These are phyloP conservation scores for Nemoura dubitans DNA, from an alignment of 2,888 invertebrate species.

Conservation along the genomic window DNA sequence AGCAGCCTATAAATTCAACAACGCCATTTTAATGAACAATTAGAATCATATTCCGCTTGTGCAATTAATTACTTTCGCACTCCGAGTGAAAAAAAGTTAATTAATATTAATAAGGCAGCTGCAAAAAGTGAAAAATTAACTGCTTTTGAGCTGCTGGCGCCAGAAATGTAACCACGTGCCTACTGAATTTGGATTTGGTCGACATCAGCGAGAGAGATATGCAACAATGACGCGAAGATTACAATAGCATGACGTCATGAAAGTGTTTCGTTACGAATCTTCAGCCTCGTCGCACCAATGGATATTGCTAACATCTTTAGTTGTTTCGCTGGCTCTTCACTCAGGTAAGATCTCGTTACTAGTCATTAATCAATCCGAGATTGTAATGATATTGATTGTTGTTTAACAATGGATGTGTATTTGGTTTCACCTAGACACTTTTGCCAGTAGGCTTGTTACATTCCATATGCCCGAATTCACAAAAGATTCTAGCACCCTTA, in stretches of 20 bases:
- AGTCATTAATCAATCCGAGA: no score
- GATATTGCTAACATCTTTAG: background rate
- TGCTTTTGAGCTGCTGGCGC: background rate
- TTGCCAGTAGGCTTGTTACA: no score
- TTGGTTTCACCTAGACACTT: no score
- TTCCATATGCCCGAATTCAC: no score
- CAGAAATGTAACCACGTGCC: background rate
- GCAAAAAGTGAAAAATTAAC: background rate
- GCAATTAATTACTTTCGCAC: background rate
- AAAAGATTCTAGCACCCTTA: no score
- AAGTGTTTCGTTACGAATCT: background rate
- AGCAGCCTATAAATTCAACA: background rate
- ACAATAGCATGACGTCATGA: background rate
- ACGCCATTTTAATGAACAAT: constrained; percentile 3
- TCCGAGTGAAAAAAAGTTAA: background rate
- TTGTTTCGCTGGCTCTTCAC: background rate
- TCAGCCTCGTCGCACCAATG: background rate
- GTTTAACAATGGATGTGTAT: no score
- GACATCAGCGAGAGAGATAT: background rate
- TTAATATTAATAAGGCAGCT: background rate
- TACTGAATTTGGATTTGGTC: no score
- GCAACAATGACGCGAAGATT: background rate
- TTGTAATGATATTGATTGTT: no score
- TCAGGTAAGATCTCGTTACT: background rate
- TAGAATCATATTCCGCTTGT: background rate